Percentiles rank a stretch among this genome's conserved stretches.
These are phyloP conservation scores for Triplophysa bombifrons DNA, from an alignment of 2,797 vertebrate genomes.

Conservation along the genomic window DNA sequence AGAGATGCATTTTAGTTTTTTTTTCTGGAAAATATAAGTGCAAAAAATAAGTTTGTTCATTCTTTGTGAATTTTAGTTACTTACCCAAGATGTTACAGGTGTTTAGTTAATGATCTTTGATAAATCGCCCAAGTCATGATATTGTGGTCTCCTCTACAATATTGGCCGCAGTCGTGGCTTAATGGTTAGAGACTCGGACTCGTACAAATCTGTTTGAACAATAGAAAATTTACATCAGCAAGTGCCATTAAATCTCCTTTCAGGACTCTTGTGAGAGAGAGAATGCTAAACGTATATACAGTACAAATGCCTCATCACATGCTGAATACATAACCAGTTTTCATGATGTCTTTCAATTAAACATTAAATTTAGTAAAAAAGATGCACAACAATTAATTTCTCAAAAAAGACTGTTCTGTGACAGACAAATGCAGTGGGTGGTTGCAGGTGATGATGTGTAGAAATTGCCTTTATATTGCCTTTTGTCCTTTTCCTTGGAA, in stretches of 20 bases:
- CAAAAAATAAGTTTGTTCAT: no score
- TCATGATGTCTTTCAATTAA: neutral
- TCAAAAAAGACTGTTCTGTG: conserved; percentile 14
- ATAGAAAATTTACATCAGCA: no score
- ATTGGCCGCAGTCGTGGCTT: no score
- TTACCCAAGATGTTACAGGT: neutral
- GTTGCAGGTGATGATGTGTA: conserved; percentile 21
- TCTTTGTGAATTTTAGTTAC: neutral
- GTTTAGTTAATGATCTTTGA: no score
- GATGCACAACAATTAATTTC: conserved; percentile 13
- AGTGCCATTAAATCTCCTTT: neutral
- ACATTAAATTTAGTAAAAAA: neutral
- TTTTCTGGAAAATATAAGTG: no score
- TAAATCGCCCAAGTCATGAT: no score
- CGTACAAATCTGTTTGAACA: no score
- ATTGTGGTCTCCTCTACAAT: no score
- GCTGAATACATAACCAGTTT: neutral
- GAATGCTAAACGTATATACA: neutral
- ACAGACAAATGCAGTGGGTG: neutral
- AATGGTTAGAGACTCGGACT: no score
- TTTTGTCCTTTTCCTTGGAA: neutral
- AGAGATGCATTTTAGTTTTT: no score
- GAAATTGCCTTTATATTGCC: conserved; percentile 36
- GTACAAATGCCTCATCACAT: conserved; percentile 4
- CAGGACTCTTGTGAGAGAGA: neutral